A percentile compares a stretch with the other conserved stretches of the same genome.
These are phyloP conservation scores for Dryocosmus kuriphilus DNA, from an alignment of 2,888 invertebrate genomes.

Conservation along the genomic window DNA sequence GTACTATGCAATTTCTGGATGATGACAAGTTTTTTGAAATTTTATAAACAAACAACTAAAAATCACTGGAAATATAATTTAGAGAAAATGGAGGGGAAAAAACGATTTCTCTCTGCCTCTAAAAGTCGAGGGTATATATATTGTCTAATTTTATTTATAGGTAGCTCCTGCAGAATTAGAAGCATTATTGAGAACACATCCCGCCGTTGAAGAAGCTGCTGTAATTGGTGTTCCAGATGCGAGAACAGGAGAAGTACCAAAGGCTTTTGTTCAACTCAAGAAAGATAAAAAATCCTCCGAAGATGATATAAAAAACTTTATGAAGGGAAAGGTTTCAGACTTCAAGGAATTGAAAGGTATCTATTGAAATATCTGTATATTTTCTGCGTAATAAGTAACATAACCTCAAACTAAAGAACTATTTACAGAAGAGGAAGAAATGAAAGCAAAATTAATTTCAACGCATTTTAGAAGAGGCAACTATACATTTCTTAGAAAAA, in stretches of 20 bases:
- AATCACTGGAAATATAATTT: too few relatives aligned
- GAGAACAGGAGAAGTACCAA: constrained; percentile 86
- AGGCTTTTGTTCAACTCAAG: constrained; percentile 85
- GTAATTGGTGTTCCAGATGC: constrained; percentile 88
- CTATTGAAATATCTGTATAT: not conserved
- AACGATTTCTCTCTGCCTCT: too few relatives aligned
- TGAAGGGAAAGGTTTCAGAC: constrained; percentile 84
- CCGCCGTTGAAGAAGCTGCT: constrained; percentile 88
- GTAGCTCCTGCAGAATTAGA: constrained; percentile 95
- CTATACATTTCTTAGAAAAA: too few relatives aligned
- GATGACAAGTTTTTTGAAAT: too few relatives aligned
- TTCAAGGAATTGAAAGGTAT: constrained; percentile 84
- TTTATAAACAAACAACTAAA: too few relatives aligned
- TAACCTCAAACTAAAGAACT: not conserved
- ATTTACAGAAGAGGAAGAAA: too few relatives aligned
- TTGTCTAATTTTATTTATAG: constrained; percentile 75
- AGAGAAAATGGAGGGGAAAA: too few relatives aligned
- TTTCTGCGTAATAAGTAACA: not conserved
- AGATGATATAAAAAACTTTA: constrained; percentile 82
- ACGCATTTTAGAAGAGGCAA: too few relatives aligned
- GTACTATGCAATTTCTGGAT: too few relatives aligned
- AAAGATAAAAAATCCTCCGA: constrained; percentile 76
- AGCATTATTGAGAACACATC: constrained; percentile 84
- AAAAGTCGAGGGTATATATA: not conserved
- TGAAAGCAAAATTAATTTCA: too few relatives aligned